Base-by-base conservation (phyloP, 92 coral and sea anemone genomes). In the Porites evermanni region DNA sequence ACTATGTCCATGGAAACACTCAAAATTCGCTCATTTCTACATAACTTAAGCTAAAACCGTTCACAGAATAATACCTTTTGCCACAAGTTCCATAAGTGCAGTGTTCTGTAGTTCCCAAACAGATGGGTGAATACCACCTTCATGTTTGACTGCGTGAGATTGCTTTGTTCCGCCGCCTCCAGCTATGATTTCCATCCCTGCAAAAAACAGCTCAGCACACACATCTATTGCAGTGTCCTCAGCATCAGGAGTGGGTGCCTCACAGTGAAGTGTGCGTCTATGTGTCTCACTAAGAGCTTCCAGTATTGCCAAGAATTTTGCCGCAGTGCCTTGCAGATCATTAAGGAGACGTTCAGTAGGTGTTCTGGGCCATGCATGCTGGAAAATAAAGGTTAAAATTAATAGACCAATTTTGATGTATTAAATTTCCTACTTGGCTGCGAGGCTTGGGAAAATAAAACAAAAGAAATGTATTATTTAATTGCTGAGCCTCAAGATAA, bases 301-400 rank as follows among this genome's bases (percentile, higher is more conserved):
- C 8, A 97, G 92, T 72, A 97, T 89, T 8, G 98, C 99, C 72
- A 97, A 88, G 79, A 97, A 95, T 83, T 97, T 96, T 1, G 99
- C 97, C 3, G 97, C 91, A 14, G 93, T 91, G 24, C 93, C 95
- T 16, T 93, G 93, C 60, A 92, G 86, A 63, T 97, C 98, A 14
- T 98, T 83, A 19, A 97, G 86, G 8, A 97, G 91, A 14, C 99
- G 93, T 77, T 97, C 99, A 53, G 99, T 90, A 21, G 96, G 97
- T 26, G 95, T 95, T 32, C 99, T 81, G 8, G 99, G 99, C 99
- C 99, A 97, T 60, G 95, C 92, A 88, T 90, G 96, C 99, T 97
- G 77, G 1, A 74, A 29, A 21, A 80, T 4, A 7, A 1, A 11
- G 51, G 17, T 58, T 19, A 29, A 51, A 76, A 21, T 14, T 38